Base-by-base conservation (phyloP, 1,140 invertebrate species). In the Reticulitermes speratus region DNA sequence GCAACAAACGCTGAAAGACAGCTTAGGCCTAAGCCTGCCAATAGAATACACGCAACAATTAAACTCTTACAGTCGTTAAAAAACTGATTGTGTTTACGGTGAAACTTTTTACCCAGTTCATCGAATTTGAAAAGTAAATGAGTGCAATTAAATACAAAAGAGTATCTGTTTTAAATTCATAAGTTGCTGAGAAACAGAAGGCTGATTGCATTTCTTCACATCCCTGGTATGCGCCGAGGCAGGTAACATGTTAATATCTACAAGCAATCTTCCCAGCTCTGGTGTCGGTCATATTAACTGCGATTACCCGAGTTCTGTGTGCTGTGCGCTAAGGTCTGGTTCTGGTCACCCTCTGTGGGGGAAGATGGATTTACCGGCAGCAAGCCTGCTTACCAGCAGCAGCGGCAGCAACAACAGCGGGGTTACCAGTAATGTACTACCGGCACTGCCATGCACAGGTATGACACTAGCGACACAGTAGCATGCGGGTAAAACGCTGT, bases 231-330 rank as follows among this genome's bases (percentile, higher is more conserved):
- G 65, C n/a, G 65, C 65, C n/a, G 65, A n/a, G 65, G n/a, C 65
- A 2, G 25, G 25, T 75, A 75, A 30, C 65, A 75, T 75, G 65
- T 75, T 75, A 75, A 75, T 75, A n/a, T 75, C 65, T 25, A 30
- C 65, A 75, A 75, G 65, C n/a, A 75, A 75, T 14, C 65, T 75
- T 30, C 65, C 65, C n/a, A 75, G n/a, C 65, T 75, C 65, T 75
- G 65, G 65, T 30, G 65, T 75, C 65, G 65, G 65, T 75, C 65
- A 75, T 16, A 6, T 75, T 75, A 75, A 75, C 65, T 75, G 65
- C 65, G n/a, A 75, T 75, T 75, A 30, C n/a, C 25, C 65, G n/a
- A 75, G 65, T 75, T 75, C 65, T 30, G 65, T 30, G 25, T 75
- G 65, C 65, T 75, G 65, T 16, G n/a, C 12, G 59, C 21, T n/a